Evolutionary conservation across 2,113 vertebrate genomes (phyloP).

Genomic region (Hassar affinis): DNA sequence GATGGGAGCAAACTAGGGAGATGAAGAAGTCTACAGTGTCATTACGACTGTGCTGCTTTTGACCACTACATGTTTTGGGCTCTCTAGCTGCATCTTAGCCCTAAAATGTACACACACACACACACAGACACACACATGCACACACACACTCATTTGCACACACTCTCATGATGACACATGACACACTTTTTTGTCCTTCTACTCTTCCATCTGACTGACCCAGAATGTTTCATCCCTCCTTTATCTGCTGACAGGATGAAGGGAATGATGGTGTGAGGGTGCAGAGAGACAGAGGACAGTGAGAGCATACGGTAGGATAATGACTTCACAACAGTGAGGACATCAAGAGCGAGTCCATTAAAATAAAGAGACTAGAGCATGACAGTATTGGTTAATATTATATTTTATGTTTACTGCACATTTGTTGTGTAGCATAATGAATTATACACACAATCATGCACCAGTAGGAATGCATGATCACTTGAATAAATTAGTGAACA

Average conservation of each 20-base stretch:
- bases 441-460: not conserved
- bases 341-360: conserved; percentile 18
- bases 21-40: conserved; percentile 60
- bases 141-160: conserved; percentile 5
- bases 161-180: conserved; percentile 24
- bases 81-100: conserved; percentile 24
- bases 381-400: conserved; percentile 7
- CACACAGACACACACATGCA: conserved; percentile 32
- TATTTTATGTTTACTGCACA: not conserved
- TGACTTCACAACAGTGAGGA: conserved; percentile 29
- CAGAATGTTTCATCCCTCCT: conserved; percentile 36
- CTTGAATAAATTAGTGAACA: not conserved
- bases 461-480: not conserved
- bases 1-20: conserved; percentile 70
- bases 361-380: conserved; percentile 3
- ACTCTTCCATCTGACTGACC: conserved; percentile 40
- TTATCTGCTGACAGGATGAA: conserved; percentile 28
- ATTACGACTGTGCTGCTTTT: conserved; percentile 65
- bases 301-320: conserved; percentile 34
- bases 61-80: conserved; percentile 46
- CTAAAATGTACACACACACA: conserved; percentile 39
- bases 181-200: conserved; percentile 40
- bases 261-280: not conserved
- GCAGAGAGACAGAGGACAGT: conserved; percentile 19
- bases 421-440: not conserved